Percentiles rank a stretch among this genome's conserved stretches.
phyloP scores from a whole-genome alignment of 2,797 vertebrate species.

The Bufotes viridis region DNA sequence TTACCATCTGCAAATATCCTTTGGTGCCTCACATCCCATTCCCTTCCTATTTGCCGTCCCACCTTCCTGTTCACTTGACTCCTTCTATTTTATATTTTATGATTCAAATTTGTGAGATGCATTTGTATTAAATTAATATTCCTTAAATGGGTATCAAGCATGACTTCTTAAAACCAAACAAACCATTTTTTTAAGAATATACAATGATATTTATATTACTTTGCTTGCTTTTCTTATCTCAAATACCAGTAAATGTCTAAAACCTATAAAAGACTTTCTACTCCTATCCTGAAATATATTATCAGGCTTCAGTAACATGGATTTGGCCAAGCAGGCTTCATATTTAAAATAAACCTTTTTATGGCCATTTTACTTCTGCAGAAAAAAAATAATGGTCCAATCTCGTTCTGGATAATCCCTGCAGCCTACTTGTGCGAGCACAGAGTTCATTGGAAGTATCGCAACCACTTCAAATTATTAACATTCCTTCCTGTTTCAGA shows the following conservation, averaged over 20 bases:
- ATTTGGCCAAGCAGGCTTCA: not conserved
- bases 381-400: constrained; percentile 51
- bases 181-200: not conserved
- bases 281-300: not conserved
- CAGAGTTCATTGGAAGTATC: constrained; percentile 53
- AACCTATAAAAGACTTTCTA: not conserved
- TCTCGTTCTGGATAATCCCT: constrained; percentile 47
- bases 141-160: not conserved
- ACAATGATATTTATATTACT: not conserved
- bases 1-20: too few species aligned
- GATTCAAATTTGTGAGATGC: not conserved
- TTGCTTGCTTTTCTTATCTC: constrained; percentile 7
- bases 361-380: constrained; percentile 50
- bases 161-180: not conserved
- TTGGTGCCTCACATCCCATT: too few species aligned
- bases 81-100: too few species aligned
- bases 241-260: not conserved
- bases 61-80: too few species aligned
- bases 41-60: too few species aligned
- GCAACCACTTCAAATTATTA: constrained; percentile 58
- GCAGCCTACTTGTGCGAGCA: constrained; percentile 55
- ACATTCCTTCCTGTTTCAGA: constrained; percentile 62
- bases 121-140: not conserved
- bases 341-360: constrained; percentile 45
- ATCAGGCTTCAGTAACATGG: constrained; percentile 20